phyloP scores from a whole-genome alignment of 2,888 invertebrate species.

The Cephus sareptanus region DNA sequence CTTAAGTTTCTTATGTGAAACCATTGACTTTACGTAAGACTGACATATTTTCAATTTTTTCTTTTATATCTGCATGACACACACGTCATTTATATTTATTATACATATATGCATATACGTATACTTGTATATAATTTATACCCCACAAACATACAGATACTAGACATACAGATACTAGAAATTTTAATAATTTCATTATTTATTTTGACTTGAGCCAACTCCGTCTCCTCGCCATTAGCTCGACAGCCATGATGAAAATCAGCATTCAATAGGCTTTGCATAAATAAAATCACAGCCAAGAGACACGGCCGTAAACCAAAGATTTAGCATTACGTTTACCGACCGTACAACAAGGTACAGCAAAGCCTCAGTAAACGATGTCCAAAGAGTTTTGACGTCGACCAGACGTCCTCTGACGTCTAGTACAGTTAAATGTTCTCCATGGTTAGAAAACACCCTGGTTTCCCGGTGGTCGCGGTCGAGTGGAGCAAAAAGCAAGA shows the following conservation, averaged over 20 bases:
- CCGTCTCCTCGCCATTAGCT: not conserved
- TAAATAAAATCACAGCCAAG: not conserved
- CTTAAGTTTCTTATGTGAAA: not conserved
- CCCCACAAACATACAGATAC: too few species aligned
- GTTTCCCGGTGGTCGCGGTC: not conserved
- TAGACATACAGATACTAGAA: not conserved
- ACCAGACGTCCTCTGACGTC: not conserved
- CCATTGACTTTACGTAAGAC: not conserved
- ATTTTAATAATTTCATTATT: not conserved
- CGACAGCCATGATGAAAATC: not conserved
- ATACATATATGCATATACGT: too few species aligned
- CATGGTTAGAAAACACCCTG: not conserved
- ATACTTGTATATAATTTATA: too few species aligned
- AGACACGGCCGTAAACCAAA: not conserved
- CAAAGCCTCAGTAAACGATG: not conserved
- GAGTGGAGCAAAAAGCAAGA: not conserved
- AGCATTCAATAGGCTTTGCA: not conserved
- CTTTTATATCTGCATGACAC: too few species aligned
- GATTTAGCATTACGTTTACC: not conserved
- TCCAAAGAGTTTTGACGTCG: not conserved
- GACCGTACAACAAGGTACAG: not conserved
- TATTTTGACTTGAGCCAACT: not conserved
- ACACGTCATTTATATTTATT: not conserved
- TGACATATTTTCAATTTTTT: not conserved
- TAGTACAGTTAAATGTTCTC: not conserved